Conservation (phyloP, 2,113 vertebrate genomes). For the Apeltes quadracus region DNA sequence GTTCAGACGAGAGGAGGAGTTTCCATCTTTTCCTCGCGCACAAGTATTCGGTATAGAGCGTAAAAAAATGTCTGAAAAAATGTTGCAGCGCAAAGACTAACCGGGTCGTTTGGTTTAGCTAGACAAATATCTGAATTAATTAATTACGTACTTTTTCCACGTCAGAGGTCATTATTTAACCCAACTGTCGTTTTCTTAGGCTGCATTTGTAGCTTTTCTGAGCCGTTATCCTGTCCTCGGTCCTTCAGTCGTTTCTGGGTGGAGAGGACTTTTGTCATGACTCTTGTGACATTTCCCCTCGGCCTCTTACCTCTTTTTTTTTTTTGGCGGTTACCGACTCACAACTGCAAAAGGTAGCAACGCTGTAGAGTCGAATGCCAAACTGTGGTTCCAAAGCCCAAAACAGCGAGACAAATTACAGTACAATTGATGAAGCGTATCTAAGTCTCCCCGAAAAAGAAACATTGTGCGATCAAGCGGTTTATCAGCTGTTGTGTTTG, state of each 20-base stretch:
- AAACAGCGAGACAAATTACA: neutral
- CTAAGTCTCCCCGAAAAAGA: neutral
- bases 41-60: conserved; percentile 86
- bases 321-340: neutral
- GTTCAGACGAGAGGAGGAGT: conserved; percentile 88
- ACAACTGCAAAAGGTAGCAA: neutral
- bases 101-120: neutral
- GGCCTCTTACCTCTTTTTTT: neutral
- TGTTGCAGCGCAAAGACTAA: neutral
- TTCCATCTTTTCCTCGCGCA: conserved; percentile 86
- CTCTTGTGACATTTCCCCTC: conserved; percentile 33
- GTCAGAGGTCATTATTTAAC: neutral
- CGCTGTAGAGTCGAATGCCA: neutral
- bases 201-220: neutral
- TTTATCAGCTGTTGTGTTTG: neutral
- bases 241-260: neutral
- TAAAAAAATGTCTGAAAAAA: neutral
- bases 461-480: neutral
- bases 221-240: neutral
- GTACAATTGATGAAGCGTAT: neutral
- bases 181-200: too few species aligned
- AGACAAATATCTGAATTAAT: neutral
- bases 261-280: neutral
- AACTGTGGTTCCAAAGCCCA: neutral
- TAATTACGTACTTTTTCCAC: neutral